phyloP scores from a whole-genome alignment of 2,888 invertebrate species.

The Bursaphelenchus okinawaensis region DNA sequence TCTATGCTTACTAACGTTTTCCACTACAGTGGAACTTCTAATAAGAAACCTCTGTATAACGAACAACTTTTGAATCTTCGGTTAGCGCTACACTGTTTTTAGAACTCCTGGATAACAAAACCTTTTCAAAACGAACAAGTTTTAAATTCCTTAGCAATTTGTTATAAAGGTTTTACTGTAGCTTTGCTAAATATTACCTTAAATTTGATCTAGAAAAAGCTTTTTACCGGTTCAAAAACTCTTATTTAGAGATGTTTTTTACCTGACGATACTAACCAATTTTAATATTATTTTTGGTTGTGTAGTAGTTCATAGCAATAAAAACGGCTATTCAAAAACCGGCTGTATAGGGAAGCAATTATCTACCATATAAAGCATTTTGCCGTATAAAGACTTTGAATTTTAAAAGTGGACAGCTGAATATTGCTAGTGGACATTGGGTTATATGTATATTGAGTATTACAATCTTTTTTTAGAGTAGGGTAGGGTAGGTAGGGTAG shows the following conservation, averaged over 20 bases:
- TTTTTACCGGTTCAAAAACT: neutral
- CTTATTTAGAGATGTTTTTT: neutral
- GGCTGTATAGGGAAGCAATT: neutral
- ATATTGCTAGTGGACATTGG: neutral
- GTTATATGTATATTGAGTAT: neutral
- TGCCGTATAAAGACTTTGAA: neutral
- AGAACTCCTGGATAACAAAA: too few species aligned
- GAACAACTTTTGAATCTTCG: too few species aligned
- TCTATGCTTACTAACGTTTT: too few species aligned
- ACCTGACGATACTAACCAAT: too few species aligned
- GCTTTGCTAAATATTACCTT: neutral
- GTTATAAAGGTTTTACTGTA: neutral
- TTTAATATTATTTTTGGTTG: too few species aligned
- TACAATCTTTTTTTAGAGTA: too few species aligned
- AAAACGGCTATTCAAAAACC: neutral
- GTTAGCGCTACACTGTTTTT: too few species aligned
- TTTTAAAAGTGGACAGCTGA: too few species aligned
- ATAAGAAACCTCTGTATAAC: too few species aligned
- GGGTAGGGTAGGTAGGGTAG: too few species aligned
- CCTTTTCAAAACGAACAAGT: neutral
- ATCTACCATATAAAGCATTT: neutral
- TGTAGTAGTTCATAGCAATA: too few species aligned
- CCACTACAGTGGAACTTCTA: too few species aligned
- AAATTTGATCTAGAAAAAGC: neutral
- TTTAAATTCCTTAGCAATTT: neutral